Evolutionary conservation across 2,888 invertebrate genomes (phyloP).

Genomic region (Agonopterix arenella): DNA sequence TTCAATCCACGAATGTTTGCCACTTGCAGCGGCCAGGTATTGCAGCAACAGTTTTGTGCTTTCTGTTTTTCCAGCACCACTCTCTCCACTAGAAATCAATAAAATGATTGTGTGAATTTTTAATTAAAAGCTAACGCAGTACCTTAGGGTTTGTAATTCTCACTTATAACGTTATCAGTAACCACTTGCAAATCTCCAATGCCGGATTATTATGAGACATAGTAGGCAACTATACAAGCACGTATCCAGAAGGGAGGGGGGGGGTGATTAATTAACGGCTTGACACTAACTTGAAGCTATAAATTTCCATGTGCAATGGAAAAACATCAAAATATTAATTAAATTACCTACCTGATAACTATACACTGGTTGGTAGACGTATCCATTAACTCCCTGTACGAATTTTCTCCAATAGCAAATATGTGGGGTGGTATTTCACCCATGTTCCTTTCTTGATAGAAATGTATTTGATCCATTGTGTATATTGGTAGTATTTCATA

Average conservation of each 20-base stretch:
- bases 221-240: no score
- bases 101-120: neutral
- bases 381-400: conserved; percentile 88
- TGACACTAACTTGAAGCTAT: no score
- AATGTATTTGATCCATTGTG: conserved; percentile 89
- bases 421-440: conserved; percentile 96
- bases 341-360: conserved; percentile 86
- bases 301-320: neutral
- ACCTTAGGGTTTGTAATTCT: no score
- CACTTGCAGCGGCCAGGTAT: conserved; percentile 94
- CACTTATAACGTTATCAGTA: no score
- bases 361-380: conserved; percentile 91
- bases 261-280: no score
- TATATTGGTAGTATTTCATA: conserved; percentile 97
- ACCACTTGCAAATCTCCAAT: neutral
- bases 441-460: conserved; percentile 88
- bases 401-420: conserved; percentile 95
- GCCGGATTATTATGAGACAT: no score
- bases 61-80: conserved; percentile 97
- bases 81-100: conserved; percentile 87
- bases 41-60: conserved; percentile 96
- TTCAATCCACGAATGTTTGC: conserved; percentile 98
- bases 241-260: no score
- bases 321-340: neutral
- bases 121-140: no score